Evolutionary conservation across 2,888 invertebrate genomes (phyloP).

Genomic region (Cryptocephalus moraei): DNA sequence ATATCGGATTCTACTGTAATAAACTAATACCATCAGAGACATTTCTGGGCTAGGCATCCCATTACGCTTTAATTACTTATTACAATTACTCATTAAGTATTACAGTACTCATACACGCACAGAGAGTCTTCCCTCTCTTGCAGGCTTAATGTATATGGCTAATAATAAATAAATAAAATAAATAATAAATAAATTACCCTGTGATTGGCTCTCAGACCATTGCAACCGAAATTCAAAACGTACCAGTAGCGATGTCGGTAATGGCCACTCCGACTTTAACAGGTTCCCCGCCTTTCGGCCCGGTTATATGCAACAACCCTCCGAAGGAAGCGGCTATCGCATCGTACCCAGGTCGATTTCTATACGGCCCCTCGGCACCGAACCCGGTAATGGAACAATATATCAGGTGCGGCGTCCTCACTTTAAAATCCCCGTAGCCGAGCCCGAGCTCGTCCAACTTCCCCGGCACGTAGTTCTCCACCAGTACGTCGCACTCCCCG

Average conservation of each 20-base stretch:
- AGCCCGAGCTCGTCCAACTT: slow-evolving; percentile 66
- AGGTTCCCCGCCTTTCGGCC: slow-evolving; percentile 71
- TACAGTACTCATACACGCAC: too few species aligned
- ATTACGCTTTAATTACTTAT: too few species aligned
- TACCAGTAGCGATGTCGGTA: slow-evolving; percentile 80
- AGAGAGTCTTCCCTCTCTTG: too few species aligned
- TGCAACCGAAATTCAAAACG: too few species aligned
- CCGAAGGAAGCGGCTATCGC: slow-evolving; percentile 90
- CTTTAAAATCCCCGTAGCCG: slow-evolving; percentile 65
- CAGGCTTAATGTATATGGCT: too few species aligned
- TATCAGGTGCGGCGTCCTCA: slow-evolving; percentile 66
- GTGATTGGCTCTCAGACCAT: too few species aligned
- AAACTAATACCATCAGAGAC: too few species aligned
- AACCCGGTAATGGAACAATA: slow-evolving; percentile 94
- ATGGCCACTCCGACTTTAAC: slow-evolving; percentile 88
- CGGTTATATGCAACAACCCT: slow-evolving; percentile 83
- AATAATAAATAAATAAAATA: too few species aligned
- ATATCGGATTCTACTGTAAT: too few species aligned
- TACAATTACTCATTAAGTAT: too few species aligned
- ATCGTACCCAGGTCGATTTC: slow-evolving; percentile 86
- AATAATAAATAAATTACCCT: too few species aligned
- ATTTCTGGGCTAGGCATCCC: too few species aligned
- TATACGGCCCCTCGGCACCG: slow-evolving; percentile 80
- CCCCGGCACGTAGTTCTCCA: slow-evolving; percentile 93
- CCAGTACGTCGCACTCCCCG: slow-evolving; percentile 69